Evolutionary conservation across 2,113 vertebrate genomes (phyloP).

Genomic region (Clarias gariepinus): DNA sequence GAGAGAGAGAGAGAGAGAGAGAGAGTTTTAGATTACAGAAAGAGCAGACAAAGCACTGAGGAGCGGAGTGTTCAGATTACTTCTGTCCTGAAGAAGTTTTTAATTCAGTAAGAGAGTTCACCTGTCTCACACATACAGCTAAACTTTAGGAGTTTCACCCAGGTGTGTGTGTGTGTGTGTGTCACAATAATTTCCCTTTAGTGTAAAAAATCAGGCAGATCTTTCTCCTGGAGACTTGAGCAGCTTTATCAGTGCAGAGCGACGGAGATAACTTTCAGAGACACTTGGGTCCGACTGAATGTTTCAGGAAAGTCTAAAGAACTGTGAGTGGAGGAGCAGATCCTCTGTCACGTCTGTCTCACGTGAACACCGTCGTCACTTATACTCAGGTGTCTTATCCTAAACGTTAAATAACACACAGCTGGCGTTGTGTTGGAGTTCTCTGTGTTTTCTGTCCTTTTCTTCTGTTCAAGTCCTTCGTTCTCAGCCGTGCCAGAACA

Average conservation of each 20-base stretch:
- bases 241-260: background rate
- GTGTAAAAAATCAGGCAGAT: background rate
- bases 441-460: background rate
- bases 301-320: too few relatives aligned
- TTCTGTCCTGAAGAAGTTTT: background rate
- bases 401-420: background rate
- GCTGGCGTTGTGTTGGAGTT: background rate
- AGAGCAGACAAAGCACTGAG: background rate
- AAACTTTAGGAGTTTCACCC: background rate
- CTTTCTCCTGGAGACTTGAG: background rate
- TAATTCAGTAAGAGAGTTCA: background rate
- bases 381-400: background rate
- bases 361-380: background rate
- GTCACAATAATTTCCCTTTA: background rate
- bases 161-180: background rate
- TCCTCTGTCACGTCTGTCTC: background rate
- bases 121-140: background rate
- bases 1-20: background rate
- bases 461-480: background rate
- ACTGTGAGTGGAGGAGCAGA: background rate
- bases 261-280: too few relatives aligned
- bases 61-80: background rate
- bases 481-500: background rate
- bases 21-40: conserved; percentile 16
- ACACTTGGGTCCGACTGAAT: too few relatives aligned